Evolutionary conservation across 1,140 invertebrate genomes (phyloP).

Genomic region (Brachionus manjavacas): DNA sequence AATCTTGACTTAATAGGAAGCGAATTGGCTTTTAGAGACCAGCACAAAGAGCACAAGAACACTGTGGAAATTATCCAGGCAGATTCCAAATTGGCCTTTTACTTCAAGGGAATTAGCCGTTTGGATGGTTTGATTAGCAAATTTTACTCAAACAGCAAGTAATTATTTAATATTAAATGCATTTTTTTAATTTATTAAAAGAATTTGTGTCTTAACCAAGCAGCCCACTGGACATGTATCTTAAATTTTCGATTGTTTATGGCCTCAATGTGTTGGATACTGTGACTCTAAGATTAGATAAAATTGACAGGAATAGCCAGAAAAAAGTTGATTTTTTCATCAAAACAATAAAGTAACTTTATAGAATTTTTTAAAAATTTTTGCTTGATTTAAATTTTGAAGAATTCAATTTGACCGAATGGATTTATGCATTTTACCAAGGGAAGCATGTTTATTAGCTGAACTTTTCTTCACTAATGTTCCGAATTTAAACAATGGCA

Average conservation of each 20-base stretch:
- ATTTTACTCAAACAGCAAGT: background rate
- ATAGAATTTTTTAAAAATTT: background rate
- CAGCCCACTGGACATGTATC: background rate
- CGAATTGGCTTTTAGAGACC: background rate
- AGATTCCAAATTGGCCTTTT: background rate
- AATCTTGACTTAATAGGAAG: background rate
- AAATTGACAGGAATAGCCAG: background rate
- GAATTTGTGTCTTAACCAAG: background rate
- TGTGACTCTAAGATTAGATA: background rate
- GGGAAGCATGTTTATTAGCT: constrained; percentile 8
- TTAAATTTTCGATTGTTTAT: constrained; percentile 33
- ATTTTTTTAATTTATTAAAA: background rate
- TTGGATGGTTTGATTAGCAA: background rate
- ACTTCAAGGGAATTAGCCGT: constrained; percentile 13
- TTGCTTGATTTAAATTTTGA: background rate
- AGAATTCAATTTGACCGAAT: constrained; percentile 13
- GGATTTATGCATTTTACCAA: constrained; percentile 13
- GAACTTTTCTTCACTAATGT: background rate
- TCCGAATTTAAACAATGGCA: background rate
- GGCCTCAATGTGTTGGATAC: background rate
- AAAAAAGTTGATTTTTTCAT: background rate
- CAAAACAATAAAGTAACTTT: background rate
- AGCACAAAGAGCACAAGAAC: background rate
- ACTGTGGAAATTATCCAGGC: constrained; percentile 23
- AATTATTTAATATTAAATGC: background rate